Evolutionary conservation across 2,888 invertebrate species (phyloP), one percentile per base, ranked within the genome.

Genomic region (Mythimna pallens): DNA sequence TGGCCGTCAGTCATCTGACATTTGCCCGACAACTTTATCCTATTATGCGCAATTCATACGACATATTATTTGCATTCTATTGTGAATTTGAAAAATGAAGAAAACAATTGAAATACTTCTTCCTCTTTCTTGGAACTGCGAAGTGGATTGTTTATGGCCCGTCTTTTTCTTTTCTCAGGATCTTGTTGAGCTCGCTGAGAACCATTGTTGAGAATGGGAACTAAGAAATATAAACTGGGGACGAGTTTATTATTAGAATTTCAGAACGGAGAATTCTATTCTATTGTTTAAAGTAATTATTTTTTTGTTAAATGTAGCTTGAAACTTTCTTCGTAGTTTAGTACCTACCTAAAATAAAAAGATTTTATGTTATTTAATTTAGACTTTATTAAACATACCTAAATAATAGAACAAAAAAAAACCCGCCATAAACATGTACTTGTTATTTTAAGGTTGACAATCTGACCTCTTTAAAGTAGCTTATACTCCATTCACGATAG

Each of bases 1-100:
- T 34, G 34, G 30, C 34, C 34, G 55, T 62, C 17, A 73, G 57
- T 47, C 76, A 70, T 84, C 78, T 86, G 87, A 84, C 86, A 87
- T 83, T 76, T 59, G 76, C 67, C 77, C 87, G 87, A 90, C 87
- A 87, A 76, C 85, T 87, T 85, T 77, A 87, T 90, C 86, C 83
- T 83, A 86, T 71, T 70, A 47, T 5, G 47, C 17, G 47, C 83
- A 82, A 88, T 87, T 87, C 87, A 82, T 47, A 6, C 75, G 54
- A 36, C 81, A 73, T 76, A 73, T 47, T 63, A 62, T 66, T 77
- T 67, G 71, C 67, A 76, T 79, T 84, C 65, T 78, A 80, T 81
- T 74, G 61, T 65, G 34, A 34, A 66, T 78, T 80, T 70, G 71
- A 80, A 81, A 81, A 77, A 58, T 75, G 62, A 79, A 70, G 62